Percentiles rank a stretch among this genome's conserved stretches.
Conservation (phyloP, 37 sponge, comb jelly and placozoan genomes). For the Chondrilla cf. caribensis region DNA sequence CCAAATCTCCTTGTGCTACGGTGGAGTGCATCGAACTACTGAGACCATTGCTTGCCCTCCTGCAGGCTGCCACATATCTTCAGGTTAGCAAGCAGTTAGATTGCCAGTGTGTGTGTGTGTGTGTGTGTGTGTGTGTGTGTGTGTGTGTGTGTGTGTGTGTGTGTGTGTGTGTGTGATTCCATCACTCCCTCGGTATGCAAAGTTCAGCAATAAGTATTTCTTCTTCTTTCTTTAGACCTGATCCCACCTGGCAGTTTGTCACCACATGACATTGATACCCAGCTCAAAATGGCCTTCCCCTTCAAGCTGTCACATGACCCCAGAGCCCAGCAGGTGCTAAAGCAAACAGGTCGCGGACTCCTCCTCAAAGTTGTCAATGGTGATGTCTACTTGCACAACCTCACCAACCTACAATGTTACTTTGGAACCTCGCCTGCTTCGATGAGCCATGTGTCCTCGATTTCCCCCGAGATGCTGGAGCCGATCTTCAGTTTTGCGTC, state of each 20-base stretch:
- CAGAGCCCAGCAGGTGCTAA: not conserved
- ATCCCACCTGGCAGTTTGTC: too few species aligned
- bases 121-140: too few species aligned
- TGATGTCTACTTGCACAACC: conserved; percentile 48
- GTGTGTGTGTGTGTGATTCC: too few species aligned
- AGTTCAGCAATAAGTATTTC: too few species aligned
- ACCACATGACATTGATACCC: not conserved
- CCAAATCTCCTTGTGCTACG: conserved; percentile 39
- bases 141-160: too few species aligned
- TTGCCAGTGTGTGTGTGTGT: too few species aligned
- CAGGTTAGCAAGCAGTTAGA: too few species aligned
- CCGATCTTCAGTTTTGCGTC: conserved; percentile 61
- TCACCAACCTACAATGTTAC: conserved; percentile 33
- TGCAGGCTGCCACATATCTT: conserved; percentile 40
- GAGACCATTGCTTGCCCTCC: conserved; percentile 29
- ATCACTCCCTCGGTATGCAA: too few species aligned
- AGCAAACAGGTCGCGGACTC: conserved; percentile 30
- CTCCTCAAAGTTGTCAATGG: conserved; percentile 36
- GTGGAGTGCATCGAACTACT: conserved; percentile 15
- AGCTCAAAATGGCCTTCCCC: not conserved
- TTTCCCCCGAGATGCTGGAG: conserved; percentile 35
- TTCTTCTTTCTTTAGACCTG: not conserved
- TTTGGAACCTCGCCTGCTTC: conserved; percentile 30
- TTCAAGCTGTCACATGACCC: not conserved
- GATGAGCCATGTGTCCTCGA: not conserved